Conservation (phyloP, 53 echinoderm and acorn worm species). For the Echinarachnius parma region DNA sequence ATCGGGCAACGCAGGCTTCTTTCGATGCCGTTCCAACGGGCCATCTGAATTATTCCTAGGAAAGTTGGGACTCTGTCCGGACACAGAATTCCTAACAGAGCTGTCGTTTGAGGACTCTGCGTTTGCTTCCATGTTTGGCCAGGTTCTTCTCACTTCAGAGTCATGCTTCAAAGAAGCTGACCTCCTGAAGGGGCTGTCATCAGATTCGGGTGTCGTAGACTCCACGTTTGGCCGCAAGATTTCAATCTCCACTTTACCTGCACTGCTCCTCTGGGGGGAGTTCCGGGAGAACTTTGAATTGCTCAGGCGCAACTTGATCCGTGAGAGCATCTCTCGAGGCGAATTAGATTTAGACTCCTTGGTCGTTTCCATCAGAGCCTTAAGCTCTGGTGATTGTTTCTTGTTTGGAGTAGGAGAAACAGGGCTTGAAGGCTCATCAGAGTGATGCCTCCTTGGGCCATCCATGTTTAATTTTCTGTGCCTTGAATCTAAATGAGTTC, state of each 20-base stretch:
- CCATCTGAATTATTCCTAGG: conserved; percentile 45
- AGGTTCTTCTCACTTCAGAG: conserved; percentile 44
- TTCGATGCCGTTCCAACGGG: conserved; percentile 46
- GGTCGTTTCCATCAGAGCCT: not conserved
- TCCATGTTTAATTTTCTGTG: not conserved
- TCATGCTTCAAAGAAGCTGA: conserved; percentile 49
- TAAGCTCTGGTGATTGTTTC: conserved; percentile 39
- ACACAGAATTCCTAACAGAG: not conserved
- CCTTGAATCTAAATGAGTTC: conserved; percentile 6
- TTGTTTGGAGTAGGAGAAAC: not conserved
- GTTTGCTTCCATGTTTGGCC: conserved; percentile 45
- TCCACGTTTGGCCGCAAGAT: conserved; percentile 24
- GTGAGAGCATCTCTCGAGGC: conserved; percentile 33
- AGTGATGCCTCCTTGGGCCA: not conserved
- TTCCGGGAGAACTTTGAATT: conserved; percentile 11
- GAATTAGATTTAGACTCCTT: conserved; percentile 33
- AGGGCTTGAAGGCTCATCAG: conserved; percentile 6
- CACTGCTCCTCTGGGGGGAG: conserved; percentile 41
- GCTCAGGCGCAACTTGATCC: conserved; percentile 27
- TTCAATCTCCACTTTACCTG: conserved; percentile 35
- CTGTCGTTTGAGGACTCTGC: not conserved
- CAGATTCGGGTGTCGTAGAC: not conserved
- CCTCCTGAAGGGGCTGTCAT: not conserved
- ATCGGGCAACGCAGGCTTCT: conserved; percentile 51
- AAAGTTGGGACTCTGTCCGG: conserved; percentile 32